Percentiles rank a stretch among this genome's conserved stretches.
These are phyloP conservation scores for Conus canariensis DNA, from an alignment of 2,888 invertebrate genomes.

Conservation along the genomic window DNA sequence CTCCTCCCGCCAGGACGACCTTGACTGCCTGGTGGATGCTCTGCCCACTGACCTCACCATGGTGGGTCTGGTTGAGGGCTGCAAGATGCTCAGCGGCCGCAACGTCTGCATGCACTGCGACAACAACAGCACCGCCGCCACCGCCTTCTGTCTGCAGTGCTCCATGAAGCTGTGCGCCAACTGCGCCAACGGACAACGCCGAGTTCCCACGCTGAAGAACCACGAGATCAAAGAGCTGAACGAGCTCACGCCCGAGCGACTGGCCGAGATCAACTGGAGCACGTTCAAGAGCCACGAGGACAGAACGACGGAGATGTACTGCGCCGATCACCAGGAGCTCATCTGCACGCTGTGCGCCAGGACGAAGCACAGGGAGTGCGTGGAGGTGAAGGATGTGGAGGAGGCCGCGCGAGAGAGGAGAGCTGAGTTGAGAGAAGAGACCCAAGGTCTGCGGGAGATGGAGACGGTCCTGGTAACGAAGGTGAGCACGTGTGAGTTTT, in stretches of 20 bases:
- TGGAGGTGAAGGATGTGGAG: neutral
- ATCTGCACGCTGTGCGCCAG: conserved; percentile 22
- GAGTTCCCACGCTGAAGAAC: neutral
- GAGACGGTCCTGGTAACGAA: neutral
- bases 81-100: neutral
- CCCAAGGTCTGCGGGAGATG: neutral
- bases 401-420: neutral
- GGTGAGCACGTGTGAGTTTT: neutral
- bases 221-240: neutral
- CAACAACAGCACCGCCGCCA: neutral
- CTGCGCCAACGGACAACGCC: neutral
- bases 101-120: neutral
- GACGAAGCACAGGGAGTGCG: neutral
- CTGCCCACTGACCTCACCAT: conserved; percentile 9
- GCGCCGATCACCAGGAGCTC: neutral
- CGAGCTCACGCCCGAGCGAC: neutral
- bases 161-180: neutral
- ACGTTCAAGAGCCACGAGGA: conserved; percentile 5
- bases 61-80: neutral
- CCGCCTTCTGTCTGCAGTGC: conserved; percentile 18
- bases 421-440: neutral
- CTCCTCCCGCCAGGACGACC: neutral
- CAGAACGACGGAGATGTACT: conserved; percentile 22
- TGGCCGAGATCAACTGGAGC: neutral
- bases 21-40: neutral